phyloP scores from a whole-genome alignment of 2,797 vertebrate species.

The Enteromius viviparus region DNA sequence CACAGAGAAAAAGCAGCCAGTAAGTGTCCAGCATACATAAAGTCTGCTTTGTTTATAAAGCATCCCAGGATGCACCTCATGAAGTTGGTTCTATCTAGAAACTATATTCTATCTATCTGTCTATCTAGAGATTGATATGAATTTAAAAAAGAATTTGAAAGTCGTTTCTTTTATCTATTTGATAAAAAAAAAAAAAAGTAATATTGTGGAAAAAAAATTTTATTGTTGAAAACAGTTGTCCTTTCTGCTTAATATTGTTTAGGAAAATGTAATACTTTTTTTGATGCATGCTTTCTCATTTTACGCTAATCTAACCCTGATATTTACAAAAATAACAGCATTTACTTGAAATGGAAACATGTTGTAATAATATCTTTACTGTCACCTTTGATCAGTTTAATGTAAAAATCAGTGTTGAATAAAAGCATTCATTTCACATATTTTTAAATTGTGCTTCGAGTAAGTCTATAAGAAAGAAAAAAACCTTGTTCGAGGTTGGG shows the following conservation, averaged over 20 bases:
- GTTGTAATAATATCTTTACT: background rate
- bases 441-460: no score
- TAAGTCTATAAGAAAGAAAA: background rate
- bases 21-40: background rate
- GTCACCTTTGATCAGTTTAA: background rate
- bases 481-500: background rate
- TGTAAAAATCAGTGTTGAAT: background rate
- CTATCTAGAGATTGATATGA: background rate
- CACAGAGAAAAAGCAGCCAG: background rate
- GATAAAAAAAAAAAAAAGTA: no score
- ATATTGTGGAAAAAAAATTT: background rate
- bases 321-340: background rate
- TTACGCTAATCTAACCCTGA: background rate
- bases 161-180: background rate
- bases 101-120: background rate
- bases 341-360: background rate
- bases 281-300: background rate
- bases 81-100: background rate
- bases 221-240: background rate
- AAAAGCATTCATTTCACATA: background rate
- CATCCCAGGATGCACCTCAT: conserved; percentile 2
- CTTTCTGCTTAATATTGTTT: background rate
- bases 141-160: background rate
- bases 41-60: conserved; percentile 2
- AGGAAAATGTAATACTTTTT: background rate